These are phyloP conservation scores for Orientallactaga sibirica DNA, from an alignment of 2,797 vertebrate genomes.

Conservation along the genomic window DNA sequence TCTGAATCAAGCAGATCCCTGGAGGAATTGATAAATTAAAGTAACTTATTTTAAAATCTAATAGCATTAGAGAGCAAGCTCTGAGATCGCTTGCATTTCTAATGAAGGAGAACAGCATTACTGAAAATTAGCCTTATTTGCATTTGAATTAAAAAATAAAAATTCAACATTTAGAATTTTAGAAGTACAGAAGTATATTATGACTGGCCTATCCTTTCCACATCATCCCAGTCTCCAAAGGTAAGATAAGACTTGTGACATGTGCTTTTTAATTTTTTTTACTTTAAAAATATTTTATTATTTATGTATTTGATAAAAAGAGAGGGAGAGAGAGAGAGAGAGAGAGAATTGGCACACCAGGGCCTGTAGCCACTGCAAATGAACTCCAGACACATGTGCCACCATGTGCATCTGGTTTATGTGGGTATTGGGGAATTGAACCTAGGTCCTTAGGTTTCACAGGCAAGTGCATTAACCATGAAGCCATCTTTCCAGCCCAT, in stretches of 20 bases:
- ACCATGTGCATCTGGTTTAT: too few species aligned
- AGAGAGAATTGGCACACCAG: too few species aligned
- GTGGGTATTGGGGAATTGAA: too few species aligned
- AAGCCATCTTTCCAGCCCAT: too few species aligned
- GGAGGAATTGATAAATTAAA: slow-evolving; percentile 7
- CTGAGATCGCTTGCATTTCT: not conserved
- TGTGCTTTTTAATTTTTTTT: not conserved
- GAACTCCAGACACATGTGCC: too few species aligned
- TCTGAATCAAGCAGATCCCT: not conserved
- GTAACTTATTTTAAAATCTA: slow-evolving; percentile 7
- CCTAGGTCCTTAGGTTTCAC: too few species aligned
- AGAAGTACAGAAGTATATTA: not conserved
- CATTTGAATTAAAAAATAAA: slow-evolving; percentile 37
- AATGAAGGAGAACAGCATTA: not conserved
- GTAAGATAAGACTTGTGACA: not conserved
- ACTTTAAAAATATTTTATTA: too few species aligned
- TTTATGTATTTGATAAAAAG: too few species aligned
- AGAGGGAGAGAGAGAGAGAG: too few species aligned
- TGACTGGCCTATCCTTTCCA: not conserved
- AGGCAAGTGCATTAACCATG: too few species aligned
- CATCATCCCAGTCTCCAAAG: not conserved
- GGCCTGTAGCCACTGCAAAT: too few species aligned
- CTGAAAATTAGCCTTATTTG: not conserved
- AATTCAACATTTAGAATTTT: not conserved
- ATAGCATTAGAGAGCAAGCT: not conserved